Evolutionary conservation across 2,113 vertebrate genomes (phyloP), one percentile per base, ranked within the genome.

Genomic region (Tupaia tana): DNA sequence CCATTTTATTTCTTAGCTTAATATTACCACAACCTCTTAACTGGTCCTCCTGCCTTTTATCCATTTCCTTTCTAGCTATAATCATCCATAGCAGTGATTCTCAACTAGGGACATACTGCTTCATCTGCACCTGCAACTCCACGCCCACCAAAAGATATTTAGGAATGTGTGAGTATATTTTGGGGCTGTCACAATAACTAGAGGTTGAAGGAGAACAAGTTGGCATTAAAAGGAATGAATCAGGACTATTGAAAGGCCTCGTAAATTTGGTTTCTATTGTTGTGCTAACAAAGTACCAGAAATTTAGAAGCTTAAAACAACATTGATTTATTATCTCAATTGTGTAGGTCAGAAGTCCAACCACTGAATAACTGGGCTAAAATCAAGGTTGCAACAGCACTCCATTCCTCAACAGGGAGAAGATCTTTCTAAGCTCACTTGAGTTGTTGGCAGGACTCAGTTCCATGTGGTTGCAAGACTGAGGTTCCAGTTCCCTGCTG

Each of bases 1-100:
- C 24, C 66, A 95, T 66, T 89, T 91, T 61, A 82, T 84, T 56
- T 70, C 63, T 93, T 25, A 13, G 52, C 54, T 94, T 86, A 87
- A 91, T 69, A 84, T 63, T 52, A 59, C 77, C 78, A 61, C 22
- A n/a, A 20, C 63, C 3, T 67, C 67, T 66, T 94, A 54, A 66
- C 59, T 75, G 73, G 9, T 29, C 61, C 29, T 19, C 75, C 61
- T 52, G 74, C 58, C 73, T 91, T 83, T 66, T 25, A 59, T 18
- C 24, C 20, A 31, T 54, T 11, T 22, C 70, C 70, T 89, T 67
- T 24, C 64, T 61, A n/a, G 2, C 10, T 58, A 18, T 25, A 61
- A 74, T 75, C 93, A 75, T 96, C 56, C 83, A 79, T 0, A 11
- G 43, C 19, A n/a, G 25, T 34, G 31, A 16, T 94, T 75, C 66